Conservation (phyloP, 2,113 vertebrate species). For the Rallus limicola region DNA sequence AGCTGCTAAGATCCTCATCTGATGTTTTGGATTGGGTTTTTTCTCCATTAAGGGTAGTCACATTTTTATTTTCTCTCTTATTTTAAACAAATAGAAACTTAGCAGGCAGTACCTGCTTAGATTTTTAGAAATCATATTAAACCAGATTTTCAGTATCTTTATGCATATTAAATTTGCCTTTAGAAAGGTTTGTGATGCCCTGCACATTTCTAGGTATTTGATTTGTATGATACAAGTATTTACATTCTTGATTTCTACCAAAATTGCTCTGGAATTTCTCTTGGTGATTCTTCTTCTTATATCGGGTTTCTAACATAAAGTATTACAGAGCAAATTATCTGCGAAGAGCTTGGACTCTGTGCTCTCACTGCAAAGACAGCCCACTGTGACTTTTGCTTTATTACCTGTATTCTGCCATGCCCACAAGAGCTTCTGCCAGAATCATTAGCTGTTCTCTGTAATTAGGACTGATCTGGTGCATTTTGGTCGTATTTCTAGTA, state of each 20-base stretch:
- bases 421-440: not conserved
- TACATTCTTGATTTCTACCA: not conserved
- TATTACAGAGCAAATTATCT: not conserved
- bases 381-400: not conserved
- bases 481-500: slow-evolving; percentile 19
- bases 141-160: not conserved
- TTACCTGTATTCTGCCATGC: slow-evolving; percentile 2
- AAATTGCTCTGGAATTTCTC: not conserved
- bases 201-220: not conserved
- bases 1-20: not conserved
- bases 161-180: not conserved
- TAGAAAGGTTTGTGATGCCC: not conserved
- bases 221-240: not conserved
- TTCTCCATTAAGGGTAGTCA: not conserved
- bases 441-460: slow-evolving; percentile 14
- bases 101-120: not conserved
- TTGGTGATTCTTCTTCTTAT: not conserved
- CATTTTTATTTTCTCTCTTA: not conserved
- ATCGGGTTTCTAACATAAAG: not conserved
- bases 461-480: slow-evolving; percentile 11
- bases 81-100: not conserved
- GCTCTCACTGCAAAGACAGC: not conserved
- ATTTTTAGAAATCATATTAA: not conserved
- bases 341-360: not conserved
- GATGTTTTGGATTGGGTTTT: not conserved